Base-by-base conservation (phyloP, 2,888 invertebrate species). In the Noctua fimbriata region DNA sequence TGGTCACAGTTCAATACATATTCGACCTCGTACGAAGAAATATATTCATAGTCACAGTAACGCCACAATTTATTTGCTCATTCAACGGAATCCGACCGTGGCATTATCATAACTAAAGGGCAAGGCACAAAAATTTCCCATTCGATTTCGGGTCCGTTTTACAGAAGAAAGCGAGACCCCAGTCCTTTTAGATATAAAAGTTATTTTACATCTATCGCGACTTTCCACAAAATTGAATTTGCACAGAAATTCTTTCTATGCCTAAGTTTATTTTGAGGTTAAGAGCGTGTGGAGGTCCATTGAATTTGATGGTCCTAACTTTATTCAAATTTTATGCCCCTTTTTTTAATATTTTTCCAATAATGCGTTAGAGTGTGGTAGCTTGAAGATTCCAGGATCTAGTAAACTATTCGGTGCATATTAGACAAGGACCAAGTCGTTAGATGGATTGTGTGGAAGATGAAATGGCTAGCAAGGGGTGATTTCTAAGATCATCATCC, bases 71-170 rank as follows among this genome's bases (percentile, higher is more conserved):
- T 93, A 93, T 92, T 91, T 84, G 82, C 80, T 82, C 84, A 84
- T 88, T 87, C 89, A 81, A 82, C 89, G 83, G 88, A 90, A 89
- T 91, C 90, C 92, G 79, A 82, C 80, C 87, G 79, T 90, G 82
- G 85, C 83, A 93, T 94, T 93, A 93, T 89, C 93, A 93, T 94
- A 93, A 92, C 93, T 92, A 92, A 82, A 93, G 90, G 90, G 88
- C 79, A 86, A 91, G 89, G 90, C 91, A 92, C 90, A 92, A 91
- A 92, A 92, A 84, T 78, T 69, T 73, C 82, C 82, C 70, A 85
- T 85, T 82, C 78, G 79, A 80, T 78, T 82, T 88, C 12, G 80
- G 88, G 88, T 82, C 71, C 84, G 32, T 77, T 80, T 75, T 82
- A 86, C 78, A 80, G 80, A 88, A 87, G 84, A 80, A 84, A 86